These are phyloP conservation scores for Drosophila jambulina DNA, from an alignment of 1,140 invertebrate genomes.

Conservation along the genomic window DNA sequence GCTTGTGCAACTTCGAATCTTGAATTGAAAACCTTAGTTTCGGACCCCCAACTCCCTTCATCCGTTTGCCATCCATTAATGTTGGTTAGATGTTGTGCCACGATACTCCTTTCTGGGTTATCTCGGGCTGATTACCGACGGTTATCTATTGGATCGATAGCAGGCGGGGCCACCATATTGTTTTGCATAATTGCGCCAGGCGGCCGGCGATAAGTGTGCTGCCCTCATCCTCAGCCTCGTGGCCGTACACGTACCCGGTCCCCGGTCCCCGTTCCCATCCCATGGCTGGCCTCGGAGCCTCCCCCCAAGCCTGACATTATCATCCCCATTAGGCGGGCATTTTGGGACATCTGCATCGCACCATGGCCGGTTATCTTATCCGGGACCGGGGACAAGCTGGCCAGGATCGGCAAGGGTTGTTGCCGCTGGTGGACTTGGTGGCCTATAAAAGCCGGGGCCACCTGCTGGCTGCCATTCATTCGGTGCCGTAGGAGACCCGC, in stretches of 20 bases:
- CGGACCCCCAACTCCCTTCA: background rate
- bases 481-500: conserved; percentile 54
- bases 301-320: conserved; percentile 30
- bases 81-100: conserved; percentile 5
- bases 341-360: conserved; percentile 58
- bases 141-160: conserved; percentile 71
- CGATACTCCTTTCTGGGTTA: conserved; percentile 18
- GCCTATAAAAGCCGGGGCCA: conserved; percentile 69
- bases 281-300: conserved; percentile 4
- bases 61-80: background rate
- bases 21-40: background rate
- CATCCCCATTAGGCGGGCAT: conserved; percentile 68
- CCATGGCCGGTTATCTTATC: conserved; percentile 71
- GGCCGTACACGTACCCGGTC: background rate
- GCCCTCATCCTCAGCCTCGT: conserved; percentile 16
- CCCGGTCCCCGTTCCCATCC: background rate
- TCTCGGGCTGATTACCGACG: conserved; percentile 17
- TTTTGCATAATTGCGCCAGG: conserved; percentile 73
- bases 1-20: background rate
- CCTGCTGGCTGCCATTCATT: conserved; percentile 75
- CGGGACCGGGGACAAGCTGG: conserved; percentile 41
- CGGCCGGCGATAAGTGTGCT: conserved; percentile 49
- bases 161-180: conserved; percentile 68
- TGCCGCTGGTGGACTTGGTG: conserved; percentile 2
- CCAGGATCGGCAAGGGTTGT: conserved; percentile 63